These are phyloP conservation scores for Chionodraco myersi DNA, from an alignment of 2,113 vertebrate species.

Conservation along the genomic window DNA sequence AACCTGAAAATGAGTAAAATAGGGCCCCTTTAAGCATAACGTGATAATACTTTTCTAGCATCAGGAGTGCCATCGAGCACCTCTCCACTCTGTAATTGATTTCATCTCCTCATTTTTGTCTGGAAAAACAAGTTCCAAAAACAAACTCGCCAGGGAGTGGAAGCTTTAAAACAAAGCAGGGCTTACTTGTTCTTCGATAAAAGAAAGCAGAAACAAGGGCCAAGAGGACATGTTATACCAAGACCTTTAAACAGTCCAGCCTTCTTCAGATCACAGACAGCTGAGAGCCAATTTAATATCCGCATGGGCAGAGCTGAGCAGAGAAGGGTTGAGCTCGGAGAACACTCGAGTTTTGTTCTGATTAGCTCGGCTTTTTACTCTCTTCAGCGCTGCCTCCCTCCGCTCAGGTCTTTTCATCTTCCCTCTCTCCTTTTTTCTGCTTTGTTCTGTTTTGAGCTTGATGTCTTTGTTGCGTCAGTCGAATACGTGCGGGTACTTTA, in stretches of 20 bases:
- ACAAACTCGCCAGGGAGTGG: not conserved
- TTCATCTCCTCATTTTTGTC: slow-evolving; percentile 29
- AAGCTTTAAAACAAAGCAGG: slow-evolving; percentile 21
- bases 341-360: slow-evolving; percentile 55
- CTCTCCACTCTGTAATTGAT: slow-evolving; percentile 1
- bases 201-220: slow-evolving; percentile 19
- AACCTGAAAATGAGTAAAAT: too few relatives aligned
- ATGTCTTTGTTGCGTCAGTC: slow-evolving; percentile 26
- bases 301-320: slow-evolving; percentile 44
- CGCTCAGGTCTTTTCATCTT: slow-evolving; percentile 29
- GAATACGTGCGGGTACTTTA: not conserved
- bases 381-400: not conserved
- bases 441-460: slow-evolving; percentile 13
- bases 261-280: slow-evolving; percentile 59
- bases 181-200: not conserved
- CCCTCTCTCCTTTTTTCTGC: not conserved
- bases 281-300: slow-evolving; percentile 66
- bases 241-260: slow-evolving; percentile 41
- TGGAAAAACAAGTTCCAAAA: slow-evolving; percentile 19
- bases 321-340: slow-evolving; percentile 34
- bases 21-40: not conserved
- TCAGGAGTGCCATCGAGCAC: slow-evolving; percentile 14
- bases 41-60: slow-evolving; percentile 8
- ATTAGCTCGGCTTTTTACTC: slow-evolving; percentile 40
- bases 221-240: slow-evolving; percentile 31